Evolutionary conservation across 1,140 invertebrate genomes (phyloP).

Genomic region (Brachionus manjavacas): DNA sequence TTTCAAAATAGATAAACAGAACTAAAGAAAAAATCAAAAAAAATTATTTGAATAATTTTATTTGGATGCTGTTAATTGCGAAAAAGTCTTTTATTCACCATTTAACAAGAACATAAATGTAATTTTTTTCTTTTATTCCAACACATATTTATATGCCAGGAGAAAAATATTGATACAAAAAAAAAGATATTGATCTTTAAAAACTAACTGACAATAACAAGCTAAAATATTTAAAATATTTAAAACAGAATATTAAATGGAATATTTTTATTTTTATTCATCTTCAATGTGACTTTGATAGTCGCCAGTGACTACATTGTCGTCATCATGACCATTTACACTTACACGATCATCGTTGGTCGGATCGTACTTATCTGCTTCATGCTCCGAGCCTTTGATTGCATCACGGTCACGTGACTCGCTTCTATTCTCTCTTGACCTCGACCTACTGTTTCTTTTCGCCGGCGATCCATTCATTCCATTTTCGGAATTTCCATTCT

Average conservation of each 20-base stretch:
- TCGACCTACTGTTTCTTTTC: not conserved
- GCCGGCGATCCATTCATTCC: not conserved
- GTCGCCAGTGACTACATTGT: constrained; percentile 18
- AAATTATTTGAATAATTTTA: not conserved
- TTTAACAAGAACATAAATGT: not conserved
- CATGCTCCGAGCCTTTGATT: not conserved
- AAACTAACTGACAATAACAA: not conserved
- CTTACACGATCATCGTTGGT: not conserved
- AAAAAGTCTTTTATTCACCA: not conserved
- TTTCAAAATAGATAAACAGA: too few species aligned
- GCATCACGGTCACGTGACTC: not conserved
- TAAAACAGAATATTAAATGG: not conserved
- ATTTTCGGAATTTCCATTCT: not conserved
- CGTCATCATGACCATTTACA: constrained; percentile 11
- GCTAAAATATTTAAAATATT: not conserved
- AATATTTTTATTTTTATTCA: not conserved
- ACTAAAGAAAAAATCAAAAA: not conserved
- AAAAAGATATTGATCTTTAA: not conserved
- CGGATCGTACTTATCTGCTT: not conserved
- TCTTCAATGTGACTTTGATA: constrained; percentile 38
- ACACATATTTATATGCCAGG: not conserved
- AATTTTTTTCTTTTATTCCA: not conserved
- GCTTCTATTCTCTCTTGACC: not conserved
- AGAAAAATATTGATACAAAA: not conserved
- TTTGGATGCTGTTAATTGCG: not conserved